Percentiles rank a stretch among this genome's conserved stretches.
Evolutionary conservation across 2,113 vertebrate genomes (phyloP).

Genomic region (Raja brachyura): DNA sequence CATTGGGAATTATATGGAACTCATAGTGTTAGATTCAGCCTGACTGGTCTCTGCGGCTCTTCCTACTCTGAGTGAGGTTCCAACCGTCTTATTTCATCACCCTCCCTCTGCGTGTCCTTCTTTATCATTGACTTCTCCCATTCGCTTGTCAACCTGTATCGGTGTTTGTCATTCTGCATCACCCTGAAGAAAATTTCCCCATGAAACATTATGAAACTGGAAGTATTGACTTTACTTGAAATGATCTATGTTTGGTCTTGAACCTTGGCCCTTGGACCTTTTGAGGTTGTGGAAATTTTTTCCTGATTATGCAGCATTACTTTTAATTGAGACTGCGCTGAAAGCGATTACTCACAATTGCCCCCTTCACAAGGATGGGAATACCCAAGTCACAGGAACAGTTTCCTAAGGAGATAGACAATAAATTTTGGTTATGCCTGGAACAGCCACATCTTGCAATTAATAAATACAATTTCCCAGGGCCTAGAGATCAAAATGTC

Average conservation of each 20-base stretch:
- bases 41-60: neutral
- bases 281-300: neutral
- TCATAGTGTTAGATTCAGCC: neutral
- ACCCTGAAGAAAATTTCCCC: neutral
- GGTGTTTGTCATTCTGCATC: neutral
- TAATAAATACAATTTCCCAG: no score
- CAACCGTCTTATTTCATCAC: neutral
- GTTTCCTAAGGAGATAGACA: no score
- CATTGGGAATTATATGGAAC: neutral
- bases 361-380: no score
- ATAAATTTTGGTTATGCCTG: no score
- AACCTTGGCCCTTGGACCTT: neutral
- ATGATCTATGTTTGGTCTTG: neutral
- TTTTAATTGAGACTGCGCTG: neutral
- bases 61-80: neutral
- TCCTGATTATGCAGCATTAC: neutral
- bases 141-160: neutral
- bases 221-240: neutral
- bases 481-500: no score
- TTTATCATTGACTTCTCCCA: neutral
- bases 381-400: no score
- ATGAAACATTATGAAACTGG: neutral
- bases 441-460: no score
- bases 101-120: neutral
- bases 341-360: neutral